These are phyloP conservation scores for Hemicordylus capensis DNA, from an alignment of 2,113 vertebrate species.

Conservation along the genomic window DNA sequence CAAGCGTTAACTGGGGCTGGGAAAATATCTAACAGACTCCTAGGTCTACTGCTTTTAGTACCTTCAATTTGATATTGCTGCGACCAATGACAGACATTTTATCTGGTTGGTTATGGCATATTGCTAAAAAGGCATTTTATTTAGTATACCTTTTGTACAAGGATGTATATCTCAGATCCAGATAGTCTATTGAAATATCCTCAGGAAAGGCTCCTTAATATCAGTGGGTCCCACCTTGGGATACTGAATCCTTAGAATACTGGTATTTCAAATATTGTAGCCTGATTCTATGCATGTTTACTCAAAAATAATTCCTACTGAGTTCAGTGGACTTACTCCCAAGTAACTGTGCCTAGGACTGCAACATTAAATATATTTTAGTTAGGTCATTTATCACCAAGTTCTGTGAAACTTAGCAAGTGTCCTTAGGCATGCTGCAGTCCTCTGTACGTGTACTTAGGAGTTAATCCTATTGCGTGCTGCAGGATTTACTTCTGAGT, in stretches of 20 bases:
- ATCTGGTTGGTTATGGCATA: not conserved
- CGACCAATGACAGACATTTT: not conserved
- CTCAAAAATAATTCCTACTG: not conserved
- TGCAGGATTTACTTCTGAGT: not conserved
- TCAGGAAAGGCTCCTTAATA: not conserved
- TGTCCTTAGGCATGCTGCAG: not conserved
- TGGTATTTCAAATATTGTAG: not conserved
- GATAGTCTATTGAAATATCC: not conserved
- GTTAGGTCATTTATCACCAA: not conserved
- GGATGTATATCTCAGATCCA: not conserved
- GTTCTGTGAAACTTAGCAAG: not conserved
- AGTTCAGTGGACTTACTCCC: too few relatives aligned
- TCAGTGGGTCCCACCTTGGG: accelerated
- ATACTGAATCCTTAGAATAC: not conserved
- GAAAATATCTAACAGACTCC: not conserved
- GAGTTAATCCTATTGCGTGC: not conserved
- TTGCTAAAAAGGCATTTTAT: not conserved
- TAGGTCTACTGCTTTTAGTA: not conserved
- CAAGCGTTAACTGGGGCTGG: too few relatives aligned
- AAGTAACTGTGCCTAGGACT: not conserved
- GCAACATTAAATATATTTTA: not conserved
- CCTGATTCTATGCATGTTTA: not conserved
- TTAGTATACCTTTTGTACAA: not conserved
- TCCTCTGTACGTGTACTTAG: not conserved
- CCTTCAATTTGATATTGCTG: too few relatives aligned